Evolutionary conservation across 2,888 invertebrate species (phyloP).

Genomic region (Trimorus sp.): DNA sequence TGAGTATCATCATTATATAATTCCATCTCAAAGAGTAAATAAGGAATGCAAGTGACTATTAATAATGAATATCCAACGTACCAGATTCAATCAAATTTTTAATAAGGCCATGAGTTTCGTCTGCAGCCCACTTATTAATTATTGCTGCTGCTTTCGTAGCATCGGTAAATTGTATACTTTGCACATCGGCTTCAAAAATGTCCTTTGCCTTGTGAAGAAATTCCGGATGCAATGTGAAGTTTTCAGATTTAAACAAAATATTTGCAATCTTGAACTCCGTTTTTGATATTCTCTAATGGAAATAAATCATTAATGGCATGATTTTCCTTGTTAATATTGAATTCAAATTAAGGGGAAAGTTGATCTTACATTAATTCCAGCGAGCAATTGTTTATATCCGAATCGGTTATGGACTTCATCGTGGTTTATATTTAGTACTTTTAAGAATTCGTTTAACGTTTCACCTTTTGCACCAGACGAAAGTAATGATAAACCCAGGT

Average conservation of each 20-base stretch:
- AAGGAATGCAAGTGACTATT: not conserved
- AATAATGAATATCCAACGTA: not conserved
- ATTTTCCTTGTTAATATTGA: not conserved
- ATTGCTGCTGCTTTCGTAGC: not conserved
- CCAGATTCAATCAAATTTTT: not conserved
- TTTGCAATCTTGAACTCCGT: not conserved
- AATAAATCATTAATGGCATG: not conserved
- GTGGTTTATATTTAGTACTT: not conserved
- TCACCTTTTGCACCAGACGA: not conserved
- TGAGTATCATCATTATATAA: too few species aligned
- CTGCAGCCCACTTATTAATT: conserved; percentile 1
- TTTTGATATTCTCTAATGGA: not conserved
- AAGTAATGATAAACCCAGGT: not conserved
- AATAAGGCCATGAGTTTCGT: not conserved
- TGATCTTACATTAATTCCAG: not conserved
- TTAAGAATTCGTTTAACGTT: not conserved
- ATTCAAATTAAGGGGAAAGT: too few species aligned
- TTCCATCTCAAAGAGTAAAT: too few species aligned
- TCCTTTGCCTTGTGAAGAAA: not conserved
- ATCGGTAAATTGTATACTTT: not conserved
- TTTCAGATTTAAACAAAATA: not conserved
- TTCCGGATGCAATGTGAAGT: not conserved
- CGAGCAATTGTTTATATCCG: not conserved
- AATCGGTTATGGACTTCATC: not conserved
- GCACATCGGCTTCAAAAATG: not conserved